These are phyloP conservation scores for Lamellibrachia satsuma DNA, from an alignment of 2,888 invertebrate species.

Conservation along the genomic window DNA sequence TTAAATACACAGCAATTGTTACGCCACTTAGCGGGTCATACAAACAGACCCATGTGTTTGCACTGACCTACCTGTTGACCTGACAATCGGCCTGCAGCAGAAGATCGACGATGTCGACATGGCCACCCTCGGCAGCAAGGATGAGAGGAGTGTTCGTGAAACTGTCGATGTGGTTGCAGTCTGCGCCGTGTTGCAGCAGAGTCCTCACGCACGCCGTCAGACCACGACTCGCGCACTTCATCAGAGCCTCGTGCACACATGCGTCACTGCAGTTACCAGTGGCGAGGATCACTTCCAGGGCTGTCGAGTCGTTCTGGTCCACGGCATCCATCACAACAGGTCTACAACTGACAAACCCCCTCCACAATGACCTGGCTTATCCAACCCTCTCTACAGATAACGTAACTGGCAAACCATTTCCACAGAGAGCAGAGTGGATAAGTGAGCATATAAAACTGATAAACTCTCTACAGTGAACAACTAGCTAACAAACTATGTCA, in stretches of 20 bases:
- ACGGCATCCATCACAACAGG: not conserved
- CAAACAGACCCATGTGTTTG: not conserved
- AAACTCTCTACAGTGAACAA: no score
- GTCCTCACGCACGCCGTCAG: not conserved
- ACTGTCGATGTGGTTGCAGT: not conserved
- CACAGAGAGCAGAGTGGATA: no score
- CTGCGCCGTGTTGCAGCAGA: not conserved
- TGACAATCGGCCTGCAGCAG: not conserved
- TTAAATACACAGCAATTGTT: no score
- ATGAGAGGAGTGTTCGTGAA: slow-evolving; percentile 4
- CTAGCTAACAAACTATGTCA: no score
- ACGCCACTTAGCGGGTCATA: no score
- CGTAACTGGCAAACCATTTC: no score
- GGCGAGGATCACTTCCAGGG: not conserved
- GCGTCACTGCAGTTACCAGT: not conserved
- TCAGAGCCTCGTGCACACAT: not conserved
- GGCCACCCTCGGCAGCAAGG: not conserved
- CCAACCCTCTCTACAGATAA: not conserved
- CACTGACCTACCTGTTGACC: not conserved
- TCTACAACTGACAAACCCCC: not conserved
- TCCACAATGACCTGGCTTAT: not conserved
- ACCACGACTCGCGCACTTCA: not conserved
- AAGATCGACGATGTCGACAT: not conserved
- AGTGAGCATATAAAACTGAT: no score
- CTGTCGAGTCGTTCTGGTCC: not conserved